Conservation (phyloP, 2,113 vertebrate species). For the Platycercus adscitus region DNA sequence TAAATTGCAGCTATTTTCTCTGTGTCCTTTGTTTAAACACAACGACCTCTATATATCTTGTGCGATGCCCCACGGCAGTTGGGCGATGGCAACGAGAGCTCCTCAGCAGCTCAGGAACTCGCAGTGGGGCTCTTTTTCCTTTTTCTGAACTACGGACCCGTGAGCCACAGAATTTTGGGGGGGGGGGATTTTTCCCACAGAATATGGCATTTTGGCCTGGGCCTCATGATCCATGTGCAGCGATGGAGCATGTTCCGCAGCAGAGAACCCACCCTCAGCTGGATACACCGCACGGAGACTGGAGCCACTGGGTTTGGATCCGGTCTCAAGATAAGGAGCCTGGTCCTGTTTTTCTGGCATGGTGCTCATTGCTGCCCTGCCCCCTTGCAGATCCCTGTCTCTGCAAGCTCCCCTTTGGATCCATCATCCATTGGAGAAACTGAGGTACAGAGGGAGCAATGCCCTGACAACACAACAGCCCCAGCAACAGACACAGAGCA, state of each 20-base stretch:
- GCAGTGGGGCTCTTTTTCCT: neutral
- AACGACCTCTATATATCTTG: constrained; percentile 32
- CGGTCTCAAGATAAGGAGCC: neutral
- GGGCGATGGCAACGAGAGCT: constrained; percentile 26
- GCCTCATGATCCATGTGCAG: neutral
- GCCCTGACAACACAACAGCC: neutral
- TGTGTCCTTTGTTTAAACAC: constrained; percentile 49
- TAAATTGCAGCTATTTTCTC: constrained; percentile 46
- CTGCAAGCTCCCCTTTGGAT: neutral
- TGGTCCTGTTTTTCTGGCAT: neutral
- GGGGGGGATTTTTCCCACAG: neutral
- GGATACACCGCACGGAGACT: neutral
- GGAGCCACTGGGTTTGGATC: neutral
- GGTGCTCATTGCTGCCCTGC: neutral
- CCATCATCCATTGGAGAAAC: neutral
- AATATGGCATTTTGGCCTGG: neutral
- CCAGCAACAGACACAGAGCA: neutral
- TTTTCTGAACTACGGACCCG: neutral
- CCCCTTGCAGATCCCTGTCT: neutral
- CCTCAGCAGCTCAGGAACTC: neutral
- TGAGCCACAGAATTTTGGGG: neutral
- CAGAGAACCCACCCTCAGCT: neutral
- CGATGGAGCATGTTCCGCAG: neutral
- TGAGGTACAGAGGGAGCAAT: neutral
- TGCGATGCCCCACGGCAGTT: constrained; percentile 17